Evolutionary conservation across 1,140 invertebrate genomes (phyloP), one percentile per base, ranked within the genome.

Genomic region (Mya arenaria): DNA sequence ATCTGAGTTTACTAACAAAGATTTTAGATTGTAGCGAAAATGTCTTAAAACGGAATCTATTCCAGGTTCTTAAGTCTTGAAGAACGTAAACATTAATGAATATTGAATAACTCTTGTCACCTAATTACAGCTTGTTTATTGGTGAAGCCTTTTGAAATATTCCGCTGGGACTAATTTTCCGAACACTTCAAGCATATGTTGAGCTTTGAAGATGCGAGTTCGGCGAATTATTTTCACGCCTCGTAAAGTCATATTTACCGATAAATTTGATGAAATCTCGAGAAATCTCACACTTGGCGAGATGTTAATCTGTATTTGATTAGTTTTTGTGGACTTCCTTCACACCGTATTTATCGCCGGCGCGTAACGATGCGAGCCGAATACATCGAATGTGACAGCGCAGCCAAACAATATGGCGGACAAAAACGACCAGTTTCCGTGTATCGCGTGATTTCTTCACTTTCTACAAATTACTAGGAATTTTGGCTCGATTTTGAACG

Each of bases 231-330:
- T 39, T 30, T 41, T 71, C 36, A 71, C 77, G 77, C 77, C 65
- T 80, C 77, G 77, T 80, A 80, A 80, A 80, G 25, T 80, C 77
- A 80, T 71, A 80, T 80, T 80, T 80, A 80, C 77, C 55, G 65
- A 80, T 80, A 80, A 68, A 71, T 69, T 80, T 80, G 77, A 80
- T 80, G 77, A 80, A 65, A 65, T 80, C 77, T 80, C 77, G 65
- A 1, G 63, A 80, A 80, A 36, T 71, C 77, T 80, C 77, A 48
- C 77, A 80, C 65, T 69, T 71, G 65, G 39, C 65, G 77, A 80
- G 77, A 80, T 80, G 52, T 56, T 68, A 80, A 80, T 80, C 77
- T 69, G n/a, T 66, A 71, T 80, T 80, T 80, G 63, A 80, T 80
- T 80, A 80, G 41, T 55, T 80, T 48, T 41, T 28, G 44, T 66